These are phyloP conservation scores for Xenentodon cancila DNA, from an alignment of 2,797 vertebrate species.

Conservation along the genomic window DNA sequence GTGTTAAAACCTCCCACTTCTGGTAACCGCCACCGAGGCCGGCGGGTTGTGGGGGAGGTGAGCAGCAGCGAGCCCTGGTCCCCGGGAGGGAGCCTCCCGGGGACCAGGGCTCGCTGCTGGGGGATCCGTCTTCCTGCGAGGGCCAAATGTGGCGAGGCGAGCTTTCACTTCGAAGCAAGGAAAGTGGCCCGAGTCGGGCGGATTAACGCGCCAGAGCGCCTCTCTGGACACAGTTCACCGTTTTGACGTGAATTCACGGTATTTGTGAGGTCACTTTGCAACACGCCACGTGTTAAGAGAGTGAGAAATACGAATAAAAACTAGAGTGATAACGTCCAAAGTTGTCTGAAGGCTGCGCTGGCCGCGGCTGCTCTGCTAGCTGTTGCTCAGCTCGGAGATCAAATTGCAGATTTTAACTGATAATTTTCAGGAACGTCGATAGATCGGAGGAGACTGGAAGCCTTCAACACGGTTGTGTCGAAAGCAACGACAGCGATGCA, in stretches of 20 bases:
- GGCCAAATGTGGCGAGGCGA: slow-evolving; percentile 28
- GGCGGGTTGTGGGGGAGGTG: slow-evolving; percentile 81
- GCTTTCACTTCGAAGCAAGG: slow-evolving; percentile 33
- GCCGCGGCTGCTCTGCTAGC: slow-evolving; percentile 45
- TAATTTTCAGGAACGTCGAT: slow-evolving; percentile 33
- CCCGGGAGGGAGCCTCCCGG: slow-evolving; percentile 78
- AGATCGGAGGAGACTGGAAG: background rate
- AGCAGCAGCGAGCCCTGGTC: slow-evolving; percentile 79
- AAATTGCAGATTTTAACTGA: slow-evolving; percentile 2
- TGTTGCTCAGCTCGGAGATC: slow-evolving; percentile 28
- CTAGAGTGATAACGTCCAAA: slow-evolving; percentile 64
- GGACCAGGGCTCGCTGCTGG: too few relatives aligned
- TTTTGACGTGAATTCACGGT: too few relatives aligned
- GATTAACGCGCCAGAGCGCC: too few relatives aligned
- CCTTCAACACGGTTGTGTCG: background rate
- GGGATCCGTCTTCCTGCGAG: background rate
- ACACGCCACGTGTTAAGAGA: background rate
- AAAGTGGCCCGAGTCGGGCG: slow-evolving; percentile 21
- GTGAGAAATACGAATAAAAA: slow-evolving; percentile 24
- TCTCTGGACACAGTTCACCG: too few relatives aligned
- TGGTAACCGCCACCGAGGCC: slow-evolving; percentile 76
- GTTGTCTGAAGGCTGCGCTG: slow-evolving; percentile 67
- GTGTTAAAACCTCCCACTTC: slow-evolving; percentile 83
- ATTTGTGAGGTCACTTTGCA: too few relatives aligned
- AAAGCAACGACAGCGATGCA: background rate